Evolutionary conservation across 1,140 invertebrate species (phyloP).

Genomic region (Oryctes rhinoceros): DNA sequence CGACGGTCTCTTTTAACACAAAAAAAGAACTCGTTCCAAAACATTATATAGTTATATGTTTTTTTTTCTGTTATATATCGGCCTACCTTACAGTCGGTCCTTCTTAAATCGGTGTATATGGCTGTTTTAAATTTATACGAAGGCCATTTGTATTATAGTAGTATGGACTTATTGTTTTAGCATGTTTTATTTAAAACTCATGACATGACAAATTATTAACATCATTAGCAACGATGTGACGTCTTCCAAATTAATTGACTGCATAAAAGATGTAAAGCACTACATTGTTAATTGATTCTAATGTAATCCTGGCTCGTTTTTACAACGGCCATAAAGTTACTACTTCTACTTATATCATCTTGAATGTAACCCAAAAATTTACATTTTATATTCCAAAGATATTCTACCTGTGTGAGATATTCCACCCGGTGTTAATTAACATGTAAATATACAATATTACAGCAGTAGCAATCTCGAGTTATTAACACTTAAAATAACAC

Average conservation of each 20-base stretch:
- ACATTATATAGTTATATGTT: slow-evolving; percentile 19
- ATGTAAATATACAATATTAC: neutral
- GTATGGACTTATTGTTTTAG: slow-evolving; percentile 6
- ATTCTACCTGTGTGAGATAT: neutral
- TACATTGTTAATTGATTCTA: neutral
- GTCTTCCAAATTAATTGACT: neutral
- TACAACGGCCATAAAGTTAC: neutral
- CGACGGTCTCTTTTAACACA: slow-evolving; percentile 28
- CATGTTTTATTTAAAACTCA: neutral
- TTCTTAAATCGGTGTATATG: neutral
- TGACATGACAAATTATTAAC: slow-evolving; percentile 1
- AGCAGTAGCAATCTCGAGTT: neutral
- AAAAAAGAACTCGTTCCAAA: slow-evolving; percentile 24
- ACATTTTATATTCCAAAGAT: neutral
- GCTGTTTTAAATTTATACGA: neutral
- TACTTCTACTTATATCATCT: neutral
- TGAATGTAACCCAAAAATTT: neutral
- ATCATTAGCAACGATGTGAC: neutral
- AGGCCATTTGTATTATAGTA: neutral
- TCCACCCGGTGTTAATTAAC: neutral
- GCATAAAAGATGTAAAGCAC: neutral
- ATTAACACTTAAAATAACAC: slow-evolving; percentile 1
- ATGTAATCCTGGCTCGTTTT: neutral
- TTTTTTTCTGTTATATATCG: slow-evolving; percentile 1
- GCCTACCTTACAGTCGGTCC: neutral